Evolutionary conservation across 2,797 vertebrate species (phyloP).

Genomic region (Schizothorax lantsangensis): DNA sequence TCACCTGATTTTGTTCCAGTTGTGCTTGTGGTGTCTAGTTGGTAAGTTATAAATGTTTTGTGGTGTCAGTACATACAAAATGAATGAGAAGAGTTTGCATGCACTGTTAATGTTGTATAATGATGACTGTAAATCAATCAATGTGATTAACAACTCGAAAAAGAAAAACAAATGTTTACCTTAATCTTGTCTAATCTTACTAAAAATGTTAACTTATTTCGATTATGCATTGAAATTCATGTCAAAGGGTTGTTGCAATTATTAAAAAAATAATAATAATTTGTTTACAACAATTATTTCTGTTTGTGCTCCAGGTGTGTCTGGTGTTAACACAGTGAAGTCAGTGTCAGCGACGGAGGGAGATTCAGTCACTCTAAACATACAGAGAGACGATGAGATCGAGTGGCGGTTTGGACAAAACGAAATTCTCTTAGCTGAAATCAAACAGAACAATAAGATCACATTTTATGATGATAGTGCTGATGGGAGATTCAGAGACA

Average conservation of each 20-base stretch:
- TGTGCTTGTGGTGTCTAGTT: background rate
- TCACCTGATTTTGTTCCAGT: no score
- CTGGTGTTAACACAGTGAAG: background rate
- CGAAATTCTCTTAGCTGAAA: background rate
- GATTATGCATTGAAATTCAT: background rate
- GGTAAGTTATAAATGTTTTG: background rate
- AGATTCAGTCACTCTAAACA: background rate
- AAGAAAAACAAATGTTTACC: no score
- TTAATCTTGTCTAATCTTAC: background rate
- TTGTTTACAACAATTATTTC: background rate
- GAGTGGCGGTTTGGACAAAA: background rate
- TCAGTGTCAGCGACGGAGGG: background rate
- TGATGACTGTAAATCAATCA: background rate
- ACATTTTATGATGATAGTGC: background rate
- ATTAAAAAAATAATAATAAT: no score
- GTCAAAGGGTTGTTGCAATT: no score
- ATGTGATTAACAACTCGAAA: background rate
- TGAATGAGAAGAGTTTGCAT: background rate
- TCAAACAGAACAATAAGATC: background rate
- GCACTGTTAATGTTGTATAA: background rate
- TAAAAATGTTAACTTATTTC: background rate
- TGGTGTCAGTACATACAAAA: background rate
- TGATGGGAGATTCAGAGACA: background rate
- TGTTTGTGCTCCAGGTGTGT: background rate
- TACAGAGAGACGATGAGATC: background rate